Base-by-base conservation (phyloP, 2,888 invertebrate genomes). In the Melinopterus prodromus region DNA sequence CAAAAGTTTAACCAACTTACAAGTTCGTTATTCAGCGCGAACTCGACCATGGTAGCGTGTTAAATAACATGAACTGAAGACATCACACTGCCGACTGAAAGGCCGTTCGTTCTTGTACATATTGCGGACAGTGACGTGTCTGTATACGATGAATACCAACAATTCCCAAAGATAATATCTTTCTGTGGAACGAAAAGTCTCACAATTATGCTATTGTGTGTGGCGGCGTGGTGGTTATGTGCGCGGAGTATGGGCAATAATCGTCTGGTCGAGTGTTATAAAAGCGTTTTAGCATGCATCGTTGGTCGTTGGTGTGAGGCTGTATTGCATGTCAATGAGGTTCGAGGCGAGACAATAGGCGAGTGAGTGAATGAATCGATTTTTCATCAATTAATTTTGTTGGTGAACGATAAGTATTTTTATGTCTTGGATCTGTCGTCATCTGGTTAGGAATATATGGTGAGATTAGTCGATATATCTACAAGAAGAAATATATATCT, bases 131-230 rank as follows among this genome's bases (percentile, higher is more conserved):
- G 84, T 86, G 86, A 86, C 85, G 85, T 86, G 35, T 35, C 35
- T 35, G 86, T 86, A n/a, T n/a, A 85, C 85, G 82, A 83, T 84
- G 88, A 88, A 88, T 86, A 86, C 85, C 84, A 87, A 87, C 86
- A 86, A 85, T 87, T 86, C 86, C 85, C 84, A 83, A 83, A 85
- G 88, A 88, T 88, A 85, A 83, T 84, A 87, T 87, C 88, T 86
- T 87, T 87, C 86, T 84, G 84, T 84, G 84, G 86, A 87, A 86
- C 83, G 26, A 26, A 82, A 85, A 87, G 85, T 86, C 85, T 81
- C 83, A 82, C 84, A 84, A 82, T 82, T 83, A 78, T 53, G 78
- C 71, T 38, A 78, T 71, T 78, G 78, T 72, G 71, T 36, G 69
- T 69, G 35, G 16, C 16, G 15, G n/a, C 16, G 35, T 16, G 71